Evolutionary conservation across 1,140 invertebrate species (phyloP).

Genomic region (Drosophila orosa): DNA sequence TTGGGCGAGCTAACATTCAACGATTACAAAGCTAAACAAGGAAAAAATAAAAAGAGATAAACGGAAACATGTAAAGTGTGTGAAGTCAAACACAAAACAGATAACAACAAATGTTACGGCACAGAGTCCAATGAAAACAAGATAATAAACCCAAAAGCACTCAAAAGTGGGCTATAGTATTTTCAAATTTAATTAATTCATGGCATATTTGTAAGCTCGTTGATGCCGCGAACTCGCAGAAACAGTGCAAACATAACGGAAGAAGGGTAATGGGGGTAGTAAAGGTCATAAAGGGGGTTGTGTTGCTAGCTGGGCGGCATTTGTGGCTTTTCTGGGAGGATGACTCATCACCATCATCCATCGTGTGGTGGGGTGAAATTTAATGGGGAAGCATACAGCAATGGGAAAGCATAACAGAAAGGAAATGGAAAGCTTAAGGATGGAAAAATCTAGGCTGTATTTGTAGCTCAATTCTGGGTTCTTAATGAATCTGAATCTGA

Average conservation of each 20-base stretch:
- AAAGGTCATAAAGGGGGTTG: slow-evolving; percentile 12
- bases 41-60: slow-evolving; percentile 31
- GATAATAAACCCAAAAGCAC: slow-evolving; percentile 6
- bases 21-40: slow-evolving; percentile 53
- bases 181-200: slow-evolving; percentile 23
- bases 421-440: background rate
- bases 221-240: slow-evolving; percentile 18
- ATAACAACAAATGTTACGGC: slow-evolving; percentile 19
- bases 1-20: slow-evolving; percentile 43
- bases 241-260: slow-evolving; percentile 11
- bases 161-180: slow-evolving; percentile 20
- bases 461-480: background rate
- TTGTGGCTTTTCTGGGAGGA: slow-evolving; percentile 18
- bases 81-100: slow-evolving; percentile 20
- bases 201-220: slow-evolving; percentile 21
- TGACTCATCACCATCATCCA: slow-evolving; percentile 34
- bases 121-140: slow-evolving; percentile 4
- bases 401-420: background rate
- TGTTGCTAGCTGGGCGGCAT: slow-evolving; percentile 11
- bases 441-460: background rate
- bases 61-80: slow-evolving; percentile 20
- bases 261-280: background rate
- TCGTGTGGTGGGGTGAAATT: slow-evolving; percentile 13
- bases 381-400: slow-evolving; percentile 8
- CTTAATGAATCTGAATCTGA: background rate